Evolutionary conservation across 2,888 invertebrate genomes (phyloP), one percentile per base, ranked within the genome.

Genomic region (Agrochola lota): DNA sequence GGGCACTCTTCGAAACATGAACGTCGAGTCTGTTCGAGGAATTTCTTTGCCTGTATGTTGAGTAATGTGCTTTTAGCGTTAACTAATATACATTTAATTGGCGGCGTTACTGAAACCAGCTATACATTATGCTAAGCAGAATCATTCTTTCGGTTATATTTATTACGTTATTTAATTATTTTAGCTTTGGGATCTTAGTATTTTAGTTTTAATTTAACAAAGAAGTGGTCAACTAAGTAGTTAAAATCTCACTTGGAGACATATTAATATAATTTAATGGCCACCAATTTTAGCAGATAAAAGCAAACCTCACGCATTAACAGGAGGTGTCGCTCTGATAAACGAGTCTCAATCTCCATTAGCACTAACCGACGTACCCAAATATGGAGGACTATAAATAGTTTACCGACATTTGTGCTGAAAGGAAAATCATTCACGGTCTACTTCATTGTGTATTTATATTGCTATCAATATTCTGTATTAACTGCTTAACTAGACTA

Each of bases 41-140:
- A 90, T 90, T 87, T 86, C 83, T 81, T 80, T 79, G 72, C 85
- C 66, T 88, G 84, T 85, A 88, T 89, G 88, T 89, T 90, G 87
- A 90, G 85, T 90, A 90, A 92, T 90, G 88, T 87, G 84, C 86
- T 83, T 86, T 85, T 87, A 87, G 80, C 87, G 83, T 83, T 71
- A 81, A 89, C 85, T 90, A 90, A 91, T 90, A 89, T 89, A 85
- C 86, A 85, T 90, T 90, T 90, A 90, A 92, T 91, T 90, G 89
- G 86, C 72, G 87, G 87, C 76, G 83, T 83, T 84, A 84, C 76
- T 79, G 76, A 86, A 88, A 88, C 85, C 81, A 86, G 84, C 85
- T 81, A 85, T 83, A 85, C 81, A 87, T 86, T 87, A 80, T 81
- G 55, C 60, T 75, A 78, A 78, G 71, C 62, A 67, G 59, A 71